Percentiles rank a stretch among this genome's conserved stretches.
These are phyloP conservation scores for Halocynthia roretzi DNA, from an alignment of 23 tunicate species.

Conservation along the genomic window DNA sequence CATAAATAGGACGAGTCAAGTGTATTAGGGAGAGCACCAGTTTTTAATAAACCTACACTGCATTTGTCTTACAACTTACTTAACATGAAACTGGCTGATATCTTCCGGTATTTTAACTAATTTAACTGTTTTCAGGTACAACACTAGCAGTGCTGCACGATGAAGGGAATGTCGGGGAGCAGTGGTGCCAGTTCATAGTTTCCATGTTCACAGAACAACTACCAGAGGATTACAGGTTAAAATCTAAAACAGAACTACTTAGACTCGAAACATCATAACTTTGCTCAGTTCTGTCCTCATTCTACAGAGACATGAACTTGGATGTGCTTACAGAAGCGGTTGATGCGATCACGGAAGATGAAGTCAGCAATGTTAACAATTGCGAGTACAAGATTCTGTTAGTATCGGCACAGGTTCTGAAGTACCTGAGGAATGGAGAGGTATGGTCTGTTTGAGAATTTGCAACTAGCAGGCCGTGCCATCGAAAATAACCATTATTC, in stretches of 20 bases:
- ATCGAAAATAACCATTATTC: no score
- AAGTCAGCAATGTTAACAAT: slow-evolving; percentile 12
- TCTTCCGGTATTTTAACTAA: background rate
- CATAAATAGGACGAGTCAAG: background rate
- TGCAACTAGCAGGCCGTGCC: background rate
- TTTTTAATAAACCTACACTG: background rate
- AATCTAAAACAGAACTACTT: background rate
- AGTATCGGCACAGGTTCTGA: slow-evolving; percentile 30
- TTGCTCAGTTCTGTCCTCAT: background rate
- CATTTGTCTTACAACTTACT: background rate
- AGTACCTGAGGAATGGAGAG: slow-evolving; percentile 24
- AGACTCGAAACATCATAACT: background rate
- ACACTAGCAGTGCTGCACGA: slow-evolving; percentile 51
- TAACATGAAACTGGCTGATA: no score
- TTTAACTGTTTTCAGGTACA: slow-evolving; percentile 13
- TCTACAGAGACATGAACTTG: slow-evolving; percentile 57
- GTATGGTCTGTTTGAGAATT: slow-evolving; percentile 9
- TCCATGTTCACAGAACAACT: slow-evolving; percentile 61
- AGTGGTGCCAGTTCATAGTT: slow-evolving; percentile 63
- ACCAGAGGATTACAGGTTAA: slow-evolving; percentile 76
- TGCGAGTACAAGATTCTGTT: slow-evolving; percentile 57
- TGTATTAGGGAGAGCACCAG: background rate
- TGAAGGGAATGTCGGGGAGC: slow-evolving; percentile 40
- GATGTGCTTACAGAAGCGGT: slow-evolving; percentile 41
- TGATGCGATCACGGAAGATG: slow-evolving; percentile 24